Evolutionary conservation across 2,888 invertebrate species (phyloP).

Genomic region (Tuta absoluta): DNA sequence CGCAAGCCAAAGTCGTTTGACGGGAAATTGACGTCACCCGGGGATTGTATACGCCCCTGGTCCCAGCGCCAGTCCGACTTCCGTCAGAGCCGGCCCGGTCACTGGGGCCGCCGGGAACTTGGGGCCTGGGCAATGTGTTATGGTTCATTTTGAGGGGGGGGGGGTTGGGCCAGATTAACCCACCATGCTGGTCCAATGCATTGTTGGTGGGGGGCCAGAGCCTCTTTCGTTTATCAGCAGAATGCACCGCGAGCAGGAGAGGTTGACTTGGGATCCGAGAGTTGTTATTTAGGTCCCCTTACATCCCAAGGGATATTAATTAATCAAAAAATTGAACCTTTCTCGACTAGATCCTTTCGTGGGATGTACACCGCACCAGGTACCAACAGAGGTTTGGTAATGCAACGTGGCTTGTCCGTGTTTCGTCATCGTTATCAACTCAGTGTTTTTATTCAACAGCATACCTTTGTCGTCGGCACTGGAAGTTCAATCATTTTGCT

Average conservation of each 20-base stretch:
- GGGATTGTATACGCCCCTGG: conserved; percentile 16
- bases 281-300: conserved; percentile 7
- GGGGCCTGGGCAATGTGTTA: too few species aligned
- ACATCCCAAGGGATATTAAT: too few species aligned
- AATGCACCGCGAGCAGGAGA: background rate
- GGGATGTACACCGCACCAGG: conserved; percentile 54
- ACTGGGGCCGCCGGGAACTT: too few species aligned
- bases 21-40: background rate
- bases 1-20: conserved; percentile 1
- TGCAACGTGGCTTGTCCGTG: conserved; percentile 64
- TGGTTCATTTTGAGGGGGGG: background rate
- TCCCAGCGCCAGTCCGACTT: conserved; percentile 7
- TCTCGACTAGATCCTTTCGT: background rate
- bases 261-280: background rate
- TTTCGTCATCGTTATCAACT: conserved; percentile 56
- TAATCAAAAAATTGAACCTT: background rate
- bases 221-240: too few species aligned
- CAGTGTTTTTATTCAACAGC: conserved; percentile 56
- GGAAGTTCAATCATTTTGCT: conserved; percentile 36
- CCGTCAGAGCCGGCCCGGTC: background rate
- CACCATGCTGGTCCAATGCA: conserved; percentile 12
- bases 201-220: conserved; percentile 11
- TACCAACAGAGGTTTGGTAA: conserved; percentile 55
- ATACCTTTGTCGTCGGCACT: conserved; percentile 56
- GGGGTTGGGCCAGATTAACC: background rate